These are phyloP conservation scores for Drosophila rufa DNA, from an alignment of 1,140 invertebrate species.

Conservation along the genomic window DNA sequence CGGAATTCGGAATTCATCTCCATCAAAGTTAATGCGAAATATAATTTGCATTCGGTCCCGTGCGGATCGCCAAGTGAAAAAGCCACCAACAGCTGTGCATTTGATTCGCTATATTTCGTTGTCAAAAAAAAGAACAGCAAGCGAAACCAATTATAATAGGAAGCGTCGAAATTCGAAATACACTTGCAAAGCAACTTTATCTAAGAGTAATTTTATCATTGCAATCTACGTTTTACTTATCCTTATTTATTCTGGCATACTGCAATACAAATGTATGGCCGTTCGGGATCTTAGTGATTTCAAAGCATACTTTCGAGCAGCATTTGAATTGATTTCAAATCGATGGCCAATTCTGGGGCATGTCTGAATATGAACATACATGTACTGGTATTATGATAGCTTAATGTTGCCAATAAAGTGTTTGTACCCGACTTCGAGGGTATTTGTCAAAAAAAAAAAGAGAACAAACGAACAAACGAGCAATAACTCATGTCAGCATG, in stretches of 20 bases:
- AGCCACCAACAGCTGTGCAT: slow-evolving; percentile 61
- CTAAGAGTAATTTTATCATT: not conserved
- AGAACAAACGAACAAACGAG: slow-evolving; percentile 37
- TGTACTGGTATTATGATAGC: not conserved
- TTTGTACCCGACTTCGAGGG: slow-evolving; percentile 8
- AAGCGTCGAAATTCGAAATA: not conserved
- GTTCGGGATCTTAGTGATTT: not conserved
- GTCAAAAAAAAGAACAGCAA: slow-evolving; percentile 44
- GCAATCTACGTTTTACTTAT: too few relatives aligned
- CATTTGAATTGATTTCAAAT: not conserved
- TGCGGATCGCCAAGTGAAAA: slow-evolving; percentile 39
- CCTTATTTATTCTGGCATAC: too few relatives aligned
- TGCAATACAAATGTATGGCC: too few relatives aligned
- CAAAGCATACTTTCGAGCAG: not conserved
- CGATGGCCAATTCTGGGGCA: not conserved
- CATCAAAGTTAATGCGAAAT: slow-evolving; percentile 72
- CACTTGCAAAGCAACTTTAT: not conserved
- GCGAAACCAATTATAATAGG: slow-evolving; percentile 17
- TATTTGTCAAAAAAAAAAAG: slow-evolving; percentile 8
- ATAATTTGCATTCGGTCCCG: slow-evolving; percentile 65
- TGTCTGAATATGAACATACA: not conserved
- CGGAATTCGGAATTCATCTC: slow-evolving; percentile 64
- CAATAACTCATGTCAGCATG: slow-evolving; percentile 76
- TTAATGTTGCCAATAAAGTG: not conserved
- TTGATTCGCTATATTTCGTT: slow-evolving; percentile 68